These are phyloP conservation scores for Nephila pilipes DNA, from an alignment of 1,140 invertebrate species.

Conservation along the genomic window DNA sequence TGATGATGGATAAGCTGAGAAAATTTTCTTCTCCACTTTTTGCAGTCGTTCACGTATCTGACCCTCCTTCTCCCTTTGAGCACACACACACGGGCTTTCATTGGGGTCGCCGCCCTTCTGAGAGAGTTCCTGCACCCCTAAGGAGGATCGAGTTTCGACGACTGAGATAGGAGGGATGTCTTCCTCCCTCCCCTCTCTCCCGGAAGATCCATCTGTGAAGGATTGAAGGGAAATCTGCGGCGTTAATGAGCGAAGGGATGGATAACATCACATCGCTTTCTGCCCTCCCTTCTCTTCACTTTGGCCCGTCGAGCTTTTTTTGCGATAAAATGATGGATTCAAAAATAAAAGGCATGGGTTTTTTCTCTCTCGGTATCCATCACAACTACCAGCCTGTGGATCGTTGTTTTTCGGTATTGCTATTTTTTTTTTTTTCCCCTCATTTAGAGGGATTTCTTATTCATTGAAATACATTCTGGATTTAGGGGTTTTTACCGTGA, in stretches of 20 bases:
- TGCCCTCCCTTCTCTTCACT: not conserved
- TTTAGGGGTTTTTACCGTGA: no score
- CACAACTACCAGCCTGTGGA: not conserved
- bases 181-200: not conserved
- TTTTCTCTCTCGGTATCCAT: not conserved
- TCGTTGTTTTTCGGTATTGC: not conserved
- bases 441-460: no score
- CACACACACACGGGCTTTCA: not conserved
- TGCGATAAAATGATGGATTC: slow-evolving; percentile 64
- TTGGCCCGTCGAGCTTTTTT: not conserved
- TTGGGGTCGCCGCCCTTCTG: not conserved
- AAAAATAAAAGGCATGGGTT: slow-evolving; percentile 34
- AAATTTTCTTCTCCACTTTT: slow-evolving; percentile 41
- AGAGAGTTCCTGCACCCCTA: slow-evolving; percentile 13
- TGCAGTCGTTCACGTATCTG: slow-evolving; percentile 17
- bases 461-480: no score
- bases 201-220: not conserved
- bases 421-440: not conserved
- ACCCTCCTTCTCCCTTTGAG: slow-evolving; percentile 47
- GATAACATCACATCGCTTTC: slow-evolving; percentile 18
- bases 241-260: slow-evolving; percentile 53
- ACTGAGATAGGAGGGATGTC: slow-evolving; percentile 15
- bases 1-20: slow-evolving; percentile 72
- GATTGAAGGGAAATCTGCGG: slow-evolving; percentile 46
- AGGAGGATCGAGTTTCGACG: slow-evolving; percentile 47